Percentiles rank a stretch among this genome's conserved stretches.
Conservation (phyloP, 1,140 invertebrate genomes). For the Zaprionus kolodkinae region DNA sequence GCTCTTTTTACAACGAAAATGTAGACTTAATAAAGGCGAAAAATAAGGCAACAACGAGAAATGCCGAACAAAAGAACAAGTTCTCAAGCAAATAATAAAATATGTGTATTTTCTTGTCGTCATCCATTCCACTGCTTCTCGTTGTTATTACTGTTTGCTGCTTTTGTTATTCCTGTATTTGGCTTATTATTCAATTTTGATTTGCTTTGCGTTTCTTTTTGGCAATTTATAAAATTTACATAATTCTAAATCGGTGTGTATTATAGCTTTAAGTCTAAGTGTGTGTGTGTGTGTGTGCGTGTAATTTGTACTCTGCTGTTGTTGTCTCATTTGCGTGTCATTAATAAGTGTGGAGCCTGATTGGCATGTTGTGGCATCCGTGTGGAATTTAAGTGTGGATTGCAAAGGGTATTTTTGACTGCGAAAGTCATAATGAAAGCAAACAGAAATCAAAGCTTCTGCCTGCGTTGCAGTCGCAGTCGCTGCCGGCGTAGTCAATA, state of each 20-base stretch:
- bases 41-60: constrained; percentile 36
- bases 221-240: constrained; percentile 65
- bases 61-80: constrained; percentile 69
- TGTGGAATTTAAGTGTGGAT: constrained; percentile 20
- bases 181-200: constrained; percentile 56
- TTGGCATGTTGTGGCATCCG: constrained; percentile 23
- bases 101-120: constrained; percentile 40
- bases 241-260: constrained; percentile 52
- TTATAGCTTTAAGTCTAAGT: constrained; percentile 6
- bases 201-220: constrained; percentile 56
- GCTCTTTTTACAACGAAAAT: constrained; percentile 19
- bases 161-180: constrained; percentile 34
- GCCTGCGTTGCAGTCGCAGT: no score
- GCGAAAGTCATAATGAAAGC: neutral
- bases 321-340: constrained; percentile 3
- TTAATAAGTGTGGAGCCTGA: constrained; percentile 6
- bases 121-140: neutral
- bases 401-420: neutral
- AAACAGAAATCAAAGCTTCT: neutral
- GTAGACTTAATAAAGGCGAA: constrained; percentile 26
- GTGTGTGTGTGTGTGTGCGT: neutral
- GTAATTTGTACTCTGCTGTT: constrained; percentile 28
- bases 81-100: constrained; percentile 73
- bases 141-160: neutral
- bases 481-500: no score